Percentiles rank a stretch among this genome's conserved stretches.
phyloP scores from a whole-genome alignment of 2,113 vertebrate genomes.

The Perca fluviatilis region DNA sequence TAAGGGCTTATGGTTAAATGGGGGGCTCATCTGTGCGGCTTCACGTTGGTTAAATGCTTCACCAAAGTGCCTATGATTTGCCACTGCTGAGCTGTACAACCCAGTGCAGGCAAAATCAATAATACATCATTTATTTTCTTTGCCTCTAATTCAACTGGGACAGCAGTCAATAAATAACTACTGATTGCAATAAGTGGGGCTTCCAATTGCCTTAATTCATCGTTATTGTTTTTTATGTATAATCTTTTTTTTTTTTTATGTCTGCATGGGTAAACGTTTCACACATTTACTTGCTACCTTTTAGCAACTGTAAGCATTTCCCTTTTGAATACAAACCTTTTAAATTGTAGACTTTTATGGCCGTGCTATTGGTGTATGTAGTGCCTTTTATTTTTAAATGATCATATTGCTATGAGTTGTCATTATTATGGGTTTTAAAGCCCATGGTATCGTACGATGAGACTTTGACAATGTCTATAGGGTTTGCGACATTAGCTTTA shows the following conservation, averaged over 20 bases:
- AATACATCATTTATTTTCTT: constrained; percentile 71
- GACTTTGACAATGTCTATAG: not conserved
- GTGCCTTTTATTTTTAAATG: not conserved
- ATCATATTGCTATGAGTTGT: not conserved
- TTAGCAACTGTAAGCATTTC: not conserved
- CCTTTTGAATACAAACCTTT: not conserved
- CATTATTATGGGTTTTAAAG: not conserved
- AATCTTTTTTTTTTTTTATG: not conserved
- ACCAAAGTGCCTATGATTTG: constrained; percentile 22
- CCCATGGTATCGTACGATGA: no score
- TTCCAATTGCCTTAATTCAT: constrained; percentile 46
- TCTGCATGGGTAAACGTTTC: not conserved
- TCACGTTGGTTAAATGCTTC: not conserved
- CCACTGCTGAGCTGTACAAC: constrained; percentile 15
- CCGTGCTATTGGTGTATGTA: no score
- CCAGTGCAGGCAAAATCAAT: constrained; percentile 48
- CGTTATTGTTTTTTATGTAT: not conserved
- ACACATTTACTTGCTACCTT: not conserved
- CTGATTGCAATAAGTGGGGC: constrained; percentile 58
- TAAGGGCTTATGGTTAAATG: not conserved
- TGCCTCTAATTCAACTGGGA: constrained; percentile 50
- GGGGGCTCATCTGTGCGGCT: constrained; percentile 8
- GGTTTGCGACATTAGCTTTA: not conserved
- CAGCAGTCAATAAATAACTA: constrained; percentile 40
- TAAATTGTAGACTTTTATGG: not conserved